Evolutionary conservation across 2,888 invertebrate genomes (phyloP), one percentile per base, ranked within the genome.

Genomic region (Nephrotoma guestfalica): DNA sequence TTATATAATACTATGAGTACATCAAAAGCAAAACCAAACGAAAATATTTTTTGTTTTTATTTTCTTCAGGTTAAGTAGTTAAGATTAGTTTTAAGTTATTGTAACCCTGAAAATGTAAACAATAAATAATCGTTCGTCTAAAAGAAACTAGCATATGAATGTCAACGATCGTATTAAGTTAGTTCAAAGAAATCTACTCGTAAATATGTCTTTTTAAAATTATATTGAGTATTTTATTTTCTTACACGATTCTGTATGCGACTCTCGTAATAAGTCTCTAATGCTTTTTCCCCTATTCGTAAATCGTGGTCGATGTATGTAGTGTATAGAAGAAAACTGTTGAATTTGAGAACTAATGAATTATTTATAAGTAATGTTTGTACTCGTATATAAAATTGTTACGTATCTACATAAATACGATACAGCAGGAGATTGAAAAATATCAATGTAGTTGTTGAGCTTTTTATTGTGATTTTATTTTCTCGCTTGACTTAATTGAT

Each of bases 81-180:
- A 30, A 71, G 71, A 71, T 30, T 71, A 71, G 71, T 71, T 42
- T 42, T 85, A 7, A 41, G 13, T 41, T 4, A 45, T 85, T 85
- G 15, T 85, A 85, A 85, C 85, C 85, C 45, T 85, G 85, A 85
- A 85, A 85, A 85, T 85, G 85, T 85, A 45, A 85, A 85, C 85
- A 85, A 85, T 85, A 42, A 85, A 85, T 43, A 84, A 84, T 71
- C 71, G 9, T 9, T 71, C 71, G 2, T 71, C 51, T 83, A 83
- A 83, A 30, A 83, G 13, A 40, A 83, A 83, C 83, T 40, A 83
- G 9, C 84, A 84, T 41, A 85, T 85, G 85, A 85, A 85, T 85
- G 85, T 85, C 85, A 85, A 85, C 85, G 42, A 43, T 85, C 85
- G 85, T 85, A 85, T 85, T 43, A 43, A 43, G 85, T 85, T 85